Percentiles rank a stretch among this genome's conserved stretches.
Conservation (phyloP, 30 jellyfish, hydroid and myxozoan genomes). For the Turritopsis dohrnii region DNA sequence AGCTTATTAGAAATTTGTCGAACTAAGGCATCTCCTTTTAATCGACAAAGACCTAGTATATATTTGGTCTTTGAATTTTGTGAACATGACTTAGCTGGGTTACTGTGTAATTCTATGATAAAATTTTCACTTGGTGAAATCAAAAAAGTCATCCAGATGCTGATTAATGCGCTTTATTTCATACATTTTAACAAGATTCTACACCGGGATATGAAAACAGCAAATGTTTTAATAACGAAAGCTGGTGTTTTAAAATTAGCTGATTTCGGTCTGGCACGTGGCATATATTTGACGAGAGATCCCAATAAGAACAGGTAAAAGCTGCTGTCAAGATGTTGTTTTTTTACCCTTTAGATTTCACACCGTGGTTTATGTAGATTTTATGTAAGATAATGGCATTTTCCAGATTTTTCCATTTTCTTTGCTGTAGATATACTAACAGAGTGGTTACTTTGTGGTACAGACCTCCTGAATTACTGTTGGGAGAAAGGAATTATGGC, state of each 20-base stretch:
- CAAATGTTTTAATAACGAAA: constrained; percentile 93
- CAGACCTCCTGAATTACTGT: constrained; percentile 98
- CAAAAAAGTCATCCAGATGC: constrained; percentile 92
- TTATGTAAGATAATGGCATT: not conserved
- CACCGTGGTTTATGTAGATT: not conserved
- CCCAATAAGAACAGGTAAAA: constrained; percentile 65
- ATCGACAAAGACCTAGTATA: constrained; percentile 91
- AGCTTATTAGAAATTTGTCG: constrained; percentile 89
- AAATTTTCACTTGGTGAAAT: constrained; percentile 86
- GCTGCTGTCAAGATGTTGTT: not conserved
- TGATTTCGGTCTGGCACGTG: constrained; percentile 99
- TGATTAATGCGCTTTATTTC: constrained; percentile 79
- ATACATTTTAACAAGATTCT: constrained; percentile 94
- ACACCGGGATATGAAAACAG: constrained; percentile 99
- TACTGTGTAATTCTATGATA: constrained; percentile 67
- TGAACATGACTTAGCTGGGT: constrained; percentile 99
- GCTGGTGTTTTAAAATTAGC: constrained; percentile 95
- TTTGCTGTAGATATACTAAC: constrained; percentile 58
- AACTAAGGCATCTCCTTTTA: constrained; percentile 86
- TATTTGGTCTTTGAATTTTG: constrained; percentile 97
- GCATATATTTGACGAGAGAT: constrained; percentile 82
- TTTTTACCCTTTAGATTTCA: too few species aligned
- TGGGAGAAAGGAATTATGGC: constrained; percentile 95
- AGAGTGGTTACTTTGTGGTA: constrained; percentile 98
- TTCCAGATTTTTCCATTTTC: not conserved